phyloP scores from a whole-genome alignment of 2,888 invertebrate genomes.

The Callimorpha dominula region DNA sequence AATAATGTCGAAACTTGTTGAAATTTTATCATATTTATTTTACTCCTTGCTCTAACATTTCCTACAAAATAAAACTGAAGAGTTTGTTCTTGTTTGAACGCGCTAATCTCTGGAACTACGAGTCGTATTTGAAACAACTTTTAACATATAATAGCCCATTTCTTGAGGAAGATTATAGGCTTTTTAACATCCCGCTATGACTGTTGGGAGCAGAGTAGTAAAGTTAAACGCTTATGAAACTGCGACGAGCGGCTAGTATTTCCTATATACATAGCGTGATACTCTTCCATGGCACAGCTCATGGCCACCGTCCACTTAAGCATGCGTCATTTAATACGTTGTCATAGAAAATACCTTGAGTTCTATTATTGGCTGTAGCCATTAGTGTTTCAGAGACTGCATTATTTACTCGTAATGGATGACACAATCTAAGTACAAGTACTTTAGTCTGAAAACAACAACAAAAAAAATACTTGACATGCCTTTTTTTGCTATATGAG shows the following conservation, averaged over 20 bases:
- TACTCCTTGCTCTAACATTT: not conserved
- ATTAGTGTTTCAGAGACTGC: constrained; percentile 6
- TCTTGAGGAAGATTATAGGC: not conserved
- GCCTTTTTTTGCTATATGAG: not conserved
- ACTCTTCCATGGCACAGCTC: not conserved
- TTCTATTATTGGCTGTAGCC: not conserved
- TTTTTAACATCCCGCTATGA: not conserved
- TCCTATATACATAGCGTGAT: not conserved
- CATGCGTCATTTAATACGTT: constrained; percentile 3
- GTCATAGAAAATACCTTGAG: constrained; percentile 3
- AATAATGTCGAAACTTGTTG: too few relatives aligned
- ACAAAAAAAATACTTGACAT: not conserved
- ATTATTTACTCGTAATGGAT: constrained; percentile 4
- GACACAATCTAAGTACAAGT: not conserved
- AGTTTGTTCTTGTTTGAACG: not conserved
- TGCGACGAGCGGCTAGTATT: not conserved
- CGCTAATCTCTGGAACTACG: not conserved
- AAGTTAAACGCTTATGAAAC: not conserved
- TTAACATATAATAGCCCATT: not conserved
- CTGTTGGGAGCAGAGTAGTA: not conserved
- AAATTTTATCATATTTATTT: too few relatives aligned
- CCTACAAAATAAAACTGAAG: not conserved
- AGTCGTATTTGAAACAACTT: not conserved
- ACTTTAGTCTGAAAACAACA: not conserved
- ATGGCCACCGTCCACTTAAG: not conserved